Evolutionary conservation across 2,113 vertebrate genomes (phyloP).

Genomic region (Astatoreochromis straeleni): DNA sequence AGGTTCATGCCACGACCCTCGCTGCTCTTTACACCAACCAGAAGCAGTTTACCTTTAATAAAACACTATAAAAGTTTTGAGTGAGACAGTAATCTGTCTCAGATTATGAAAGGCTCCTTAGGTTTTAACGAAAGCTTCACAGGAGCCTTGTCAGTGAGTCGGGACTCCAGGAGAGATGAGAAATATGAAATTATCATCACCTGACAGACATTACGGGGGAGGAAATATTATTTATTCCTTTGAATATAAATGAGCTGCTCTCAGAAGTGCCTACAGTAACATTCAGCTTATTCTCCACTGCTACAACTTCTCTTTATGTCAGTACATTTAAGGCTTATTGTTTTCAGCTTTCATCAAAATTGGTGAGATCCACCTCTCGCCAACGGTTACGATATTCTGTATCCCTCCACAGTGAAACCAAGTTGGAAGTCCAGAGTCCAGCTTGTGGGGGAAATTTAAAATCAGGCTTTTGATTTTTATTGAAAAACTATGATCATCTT

Average conservation of each 20-base stretch:
- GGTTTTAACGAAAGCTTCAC: constrained; percentile 4
- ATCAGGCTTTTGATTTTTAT: background rate
- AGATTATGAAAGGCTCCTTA: constrained; percentile 32
- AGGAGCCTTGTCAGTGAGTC: constrained; percentile 31
- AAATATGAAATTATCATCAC: constrained; percentile 25
- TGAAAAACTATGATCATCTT: background rate
- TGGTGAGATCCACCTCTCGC: background rate
- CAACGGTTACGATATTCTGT: background rate
- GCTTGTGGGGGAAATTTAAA: background rate
- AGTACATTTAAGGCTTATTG: background rate
- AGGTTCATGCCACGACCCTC: background rate
- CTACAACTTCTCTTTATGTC: background rate
- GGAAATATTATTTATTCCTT: constrained; percentile 23
- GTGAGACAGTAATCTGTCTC: constrained; percentile 12
- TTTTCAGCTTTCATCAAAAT: background rate
- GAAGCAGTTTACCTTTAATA: background rate
- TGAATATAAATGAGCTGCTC: constrained; percentile 21
- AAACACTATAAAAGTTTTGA: background rate
- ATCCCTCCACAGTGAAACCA: background rate
- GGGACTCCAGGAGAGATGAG: constrained; percentile 13
- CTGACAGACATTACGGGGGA: constrained; percentile 38
- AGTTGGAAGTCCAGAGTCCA: background rate
- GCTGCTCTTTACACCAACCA: background rate
- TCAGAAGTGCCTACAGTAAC: background rate
- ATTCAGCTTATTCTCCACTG: background rate